Percentiles rank a stretch among this genome's conserved stretches.
Conservation (phyloP, 2,888 invertebrate genomes). For the Sarcophaga subvicina region DNA sequence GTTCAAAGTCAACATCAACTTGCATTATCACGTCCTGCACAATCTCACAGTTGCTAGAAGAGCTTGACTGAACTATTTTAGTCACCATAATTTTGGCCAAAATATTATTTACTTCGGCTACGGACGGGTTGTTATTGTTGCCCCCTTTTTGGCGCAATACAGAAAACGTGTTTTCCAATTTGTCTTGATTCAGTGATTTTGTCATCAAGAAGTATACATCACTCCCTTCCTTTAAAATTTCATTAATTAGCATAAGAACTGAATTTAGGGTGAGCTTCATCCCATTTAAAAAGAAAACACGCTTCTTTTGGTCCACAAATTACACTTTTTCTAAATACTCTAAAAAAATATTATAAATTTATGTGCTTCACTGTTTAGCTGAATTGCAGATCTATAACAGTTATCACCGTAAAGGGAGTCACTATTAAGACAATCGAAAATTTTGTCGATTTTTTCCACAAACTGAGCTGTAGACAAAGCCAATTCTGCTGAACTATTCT, state of each 20-base stretch:
- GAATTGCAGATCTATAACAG: neutral
- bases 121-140: neutral
- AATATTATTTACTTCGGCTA: neutral
- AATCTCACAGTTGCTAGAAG: no score
- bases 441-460: neutral
- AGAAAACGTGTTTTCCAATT: conserved; percentile 9
- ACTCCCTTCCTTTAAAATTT: neutral
- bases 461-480: neutral
- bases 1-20: no score
- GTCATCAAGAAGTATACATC: neutral
- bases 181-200: neutral
- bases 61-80: no score
- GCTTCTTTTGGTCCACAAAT: neutral
- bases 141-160: conserved; percentile 11
- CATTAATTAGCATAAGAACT: neutral
- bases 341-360: conserved; percentile 3
- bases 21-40: no score
- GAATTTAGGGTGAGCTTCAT: conserved; percentile 9
- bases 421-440: conserved; percentile 9
- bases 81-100: no score
- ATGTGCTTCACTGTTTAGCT: neutral
- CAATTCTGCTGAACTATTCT: neutral
- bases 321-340: neutral
- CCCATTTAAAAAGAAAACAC: conserved; percentile 15
- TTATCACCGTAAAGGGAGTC: neutral